Conservation (phyloP, 1,140 invertebrate species). For the Vollenhovia emeryi region DNA sequence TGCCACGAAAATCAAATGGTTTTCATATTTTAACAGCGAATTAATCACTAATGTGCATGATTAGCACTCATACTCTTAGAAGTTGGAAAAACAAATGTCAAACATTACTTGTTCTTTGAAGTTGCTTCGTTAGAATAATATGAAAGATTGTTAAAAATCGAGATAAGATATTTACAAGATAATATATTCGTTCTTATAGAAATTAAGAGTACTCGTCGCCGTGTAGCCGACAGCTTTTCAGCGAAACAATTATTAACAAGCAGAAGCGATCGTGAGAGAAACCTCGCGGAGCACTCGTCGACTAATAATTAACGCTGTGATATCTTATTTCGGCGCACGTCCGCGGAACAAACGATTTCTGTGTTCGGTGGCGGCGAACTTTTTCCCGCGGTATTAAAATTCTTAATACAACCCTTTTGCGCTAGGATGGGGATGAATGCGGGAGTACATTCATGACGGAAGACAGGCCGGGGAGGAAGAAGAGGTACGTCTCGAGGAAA, state of each 20-base stretch:
- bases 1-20: not conserved
- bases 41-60: not conserved
- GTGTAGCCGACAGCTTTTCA: not conserved
- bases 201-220: not conserved
- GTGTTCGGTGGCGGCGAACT: conserved; percentile 36
- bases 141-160: not conserved
- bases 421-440: conserved; percentile 34
- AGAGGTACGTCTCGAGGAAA: conserved; percentile 43
- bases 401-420: conserved; percentile 70
- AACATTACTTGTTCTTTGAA: not conserved
- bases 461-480: conserved; percentile 24
- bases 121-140: not conserved
- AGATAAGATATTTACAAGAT: not conserved
- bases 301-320: conserved; percentile 50
- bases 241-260: not conserved
- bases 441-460: conserved; percentile 47
- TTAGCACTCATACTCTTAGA: too few relatives aligned
- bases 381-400: conserved; percentile 67
- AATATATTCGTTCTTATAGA: not conserved
- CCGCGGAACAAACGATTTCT: conserved; percentile 56
- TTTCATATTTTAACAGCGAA: not conserved
- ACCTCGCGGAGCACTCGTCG: not conserved
- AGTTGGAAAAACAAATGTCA: too few relatives aligned
- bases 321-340: conserved; percentile 63
- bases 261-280: not conserved